Base-by-base conservation (phyloP, 2,113 vertebrate species). In the Ariopsis seemanni region DNA sequence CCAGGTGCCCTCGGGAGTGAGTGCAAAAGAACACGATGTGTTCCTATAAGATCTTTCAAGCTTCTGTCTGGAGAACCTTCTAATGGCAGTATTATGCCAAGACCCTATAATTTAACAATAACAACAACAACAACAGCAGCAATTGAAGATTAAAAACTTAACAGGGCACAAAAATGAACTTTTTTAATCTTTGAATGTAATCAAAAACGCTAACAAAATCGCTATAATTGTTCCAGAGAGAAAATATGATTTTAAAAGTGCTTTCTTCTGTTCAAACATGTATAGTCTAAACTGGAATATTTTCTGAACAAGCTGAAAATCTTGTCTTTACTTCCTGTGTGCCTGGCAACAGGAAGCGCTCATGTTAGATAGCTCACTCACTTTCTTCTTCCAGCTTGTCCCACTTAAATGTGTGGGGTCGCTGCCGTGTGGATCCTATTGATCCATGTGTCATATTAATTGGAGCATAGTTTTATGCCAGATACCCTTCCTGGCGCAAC, bases 31-130 rank as follows among this genome's bases (percentile, higher is more conserved):
- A 62, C 74, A 86, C 63, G 77, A 87, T 30, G 5, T 4, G 5
- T 55, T 57, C 52, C 88, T 79, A 84, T 65, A 22, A 17, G 82
- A 72, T 30, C 88, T 74, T 52, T 71, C 80, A 78, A 90, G 69
- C 57, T 55, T 55, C 50, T 57, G n/a, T n/a, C 27, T 67, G 27
- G 65, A 5, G 18, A 20, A 25, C 11, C 3, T 53, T 57, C 58
- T 11, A 5, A 5, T 25, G 27, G 55, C 4, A 78, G 25, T 30
- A 12, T 6, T 63, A 6, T 18, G 17, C 9, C 27, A 27, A 12
- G 5, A 12, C 34, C 7, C 15, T 6, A 8, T 79, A 30, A 77
- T 57, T 53, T 48, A 75, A 55, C 57, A 55, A 79, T 30, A 18
- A 80, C 20, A 30, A 79, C 27, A 78, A 79, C 48, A 74, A 42